Evolutionary conservation across 2,113 vertebrate genomes (phyloP).

Genomic region (Hippotragus niger): DNA sequence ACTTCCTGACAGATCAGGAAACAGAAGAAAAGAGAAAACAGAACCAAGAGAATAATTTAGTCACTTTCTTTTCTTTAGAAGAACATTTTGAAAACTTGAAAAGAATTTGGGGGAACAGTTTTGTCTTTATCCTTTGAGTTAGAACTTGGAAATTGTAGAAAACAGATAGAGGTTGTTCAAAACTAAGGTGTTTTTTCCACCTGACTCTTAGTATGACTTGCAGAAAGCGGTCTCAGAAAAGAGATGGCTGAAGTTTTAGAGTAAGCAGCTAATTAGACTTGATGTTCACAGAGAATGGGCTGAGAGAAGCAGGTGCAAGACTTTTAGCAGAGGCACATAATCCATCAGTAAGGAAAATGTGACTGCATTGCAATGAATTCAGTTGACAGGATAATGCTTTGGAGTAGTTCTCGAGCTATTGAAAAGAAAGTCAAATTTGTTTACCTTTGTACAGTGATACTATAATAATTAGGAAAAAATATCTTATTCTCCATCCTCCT

Average conservation of each 20-base stretch:
- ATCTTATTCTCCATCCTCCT: neutral
- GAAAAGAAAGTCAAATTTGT: neutral
- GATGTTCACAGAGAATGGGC: fast-evolving
- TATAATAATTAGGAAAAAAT: neutral
- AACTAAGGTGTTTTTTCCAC: neutral
- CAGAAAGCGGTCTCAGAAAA: neutral
- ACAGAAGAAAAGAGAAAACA: neutral
- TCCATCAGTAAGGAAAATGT: neutral
- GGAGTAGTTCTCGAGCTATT: neutral
- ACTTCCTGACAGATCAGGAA: neutral
- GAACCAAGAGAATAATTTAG: neutral
- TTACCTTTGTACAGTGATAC: neutral
- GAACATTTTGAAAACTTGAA: neutral
- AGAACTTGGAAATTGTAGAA: neutral
- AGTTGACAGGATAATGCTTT: neutral
- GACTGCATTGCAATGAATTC: neutral
- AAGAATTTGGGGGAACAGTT: neutral
- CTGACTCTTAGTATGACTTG: neutral
- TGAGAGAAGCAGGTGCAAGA: neutral
- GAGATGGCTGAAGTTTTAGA: neutral
- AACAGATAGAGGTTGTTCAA: neutral
- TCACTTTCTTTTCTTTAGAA: neutral
- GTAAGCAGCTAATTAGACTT: neutral
- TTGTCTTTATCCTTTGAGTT: neutral
- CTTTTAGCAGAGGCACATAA: neutral